Evolutionary conservation across 2,797 vertebrate genomes (phyloP), one percentile per base, ranked within the genome.

Genomic region (Sebastes nivosus): DNA sequence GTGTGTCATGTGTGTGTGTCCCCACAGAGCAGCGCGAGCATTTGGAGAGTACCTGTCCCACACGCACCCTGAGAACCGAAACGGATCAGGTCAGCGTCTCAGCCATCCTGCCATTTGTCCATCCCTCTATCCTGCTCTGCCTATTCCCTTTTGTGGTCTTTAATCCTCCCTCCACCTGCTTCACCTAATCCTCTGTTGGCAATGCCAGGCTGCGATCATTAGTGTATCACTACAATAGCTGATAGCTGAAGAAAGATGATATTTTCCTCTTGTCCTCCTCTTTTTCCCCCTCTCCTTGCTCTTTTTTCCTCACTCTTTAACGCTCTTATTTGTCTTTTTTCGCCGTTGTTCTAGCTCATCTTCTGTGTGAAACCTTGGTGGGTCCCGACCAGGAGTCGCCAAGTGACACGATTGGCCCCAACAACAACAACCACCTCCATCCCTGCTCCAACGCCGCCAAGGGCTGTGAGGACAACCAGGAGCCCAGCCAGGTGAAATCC

Each of bases 21-120:
- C 76, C 86, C 83, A 88, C 96, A 99, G 98, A 96, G 98, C 98
- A 91, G 98, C 98, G 10, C 95, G 97, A 94, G 97, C 97, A 82
- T 99, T 99, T 89, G 98, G 98, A 95, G 98, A 99, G 86, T 99
- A 98, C 92, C 96, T 99, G 94, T 98, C 97, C 75, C 98, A 99
- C 94, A 97, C 96, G 82, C 97, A 99, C 90, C 97, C 97, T 20
- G 98, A 99, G 91, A 96, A 96, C 92, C 94, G 95, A 87, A 99
- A 98, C 90, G 97, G 97, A 93, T 98, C 98, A 98, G 98, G 98
- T 99, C 96, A 96, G 97, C 88, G 78, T 87, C 91, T 87, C 79
- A 86, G 83, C 80, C 89, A 70, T 81, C 71, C 82, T 70, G 75
- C 68, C 89, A 79, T 91, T 87, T 81, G 71, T 80, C 82, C 72